Base-by-base conservation (phyloP, 2,888 invertebrate species). In the Acanthopleura granulata region DNA sequence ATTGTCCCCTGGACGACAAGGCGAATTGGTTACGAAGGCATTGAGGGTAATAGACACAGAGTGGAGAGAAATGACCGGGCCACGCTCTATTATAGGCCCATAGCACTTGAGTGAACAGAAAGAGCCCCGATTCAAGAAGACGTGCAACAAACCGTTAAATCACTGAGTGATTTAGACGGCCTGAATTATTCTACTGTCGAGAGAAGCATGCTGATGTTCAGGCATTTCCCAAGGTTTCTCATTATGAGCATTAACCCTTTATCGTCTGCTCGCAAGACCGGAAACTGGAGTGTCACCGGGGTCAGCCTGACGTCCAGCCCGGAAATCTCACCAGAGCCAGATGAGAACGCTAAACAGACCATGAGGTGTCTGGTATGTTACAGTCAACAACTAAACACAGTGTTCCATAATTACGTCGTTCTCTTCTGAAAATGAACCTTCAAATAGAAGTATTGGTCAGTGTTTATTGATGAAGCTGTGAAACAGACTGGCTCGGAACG, bases 141-240 rank as follows among this genome's bases (percentile, higher is more conserved):
- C 22, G 57, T 57, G n/a, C 57, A 57, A 57, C 57, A 57, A 57
- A 57, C 57, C 57, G 57, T 57, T n/a, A 57, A 57, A 57, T 57
- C 18, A 57, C 57, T 57, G 57, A 57, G 57, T 57, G 57, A 57
- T 57, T 57, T 57, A 57, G 57, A 57, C 57, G 57, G 18, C 12
- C 57, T 9, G 57, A 22, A 12, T 57, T 57, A 12, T 57, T 57
- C 57, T 22, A 57, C 57, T 57, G 22, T 57, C 18, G 57, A n/a
- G 18, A 18, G 57, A 22, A 22, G 57, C 57, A 57, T 57, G 57
- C 57, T 18, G n/a, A 22, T 57, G n/a, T 57, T 57, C 57, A 18
- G 22, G 22, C n/a, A 57, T n/a, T 22, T 57, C 57, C 57, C 57
- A 57, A n/a, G 57, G 57, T 22, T 57, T 6, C 57, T n/a, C 57